Evolutionary conservation across 2,113 vertebrate species (phyloP).

Genomic region (Centropristis striata): DNA sequence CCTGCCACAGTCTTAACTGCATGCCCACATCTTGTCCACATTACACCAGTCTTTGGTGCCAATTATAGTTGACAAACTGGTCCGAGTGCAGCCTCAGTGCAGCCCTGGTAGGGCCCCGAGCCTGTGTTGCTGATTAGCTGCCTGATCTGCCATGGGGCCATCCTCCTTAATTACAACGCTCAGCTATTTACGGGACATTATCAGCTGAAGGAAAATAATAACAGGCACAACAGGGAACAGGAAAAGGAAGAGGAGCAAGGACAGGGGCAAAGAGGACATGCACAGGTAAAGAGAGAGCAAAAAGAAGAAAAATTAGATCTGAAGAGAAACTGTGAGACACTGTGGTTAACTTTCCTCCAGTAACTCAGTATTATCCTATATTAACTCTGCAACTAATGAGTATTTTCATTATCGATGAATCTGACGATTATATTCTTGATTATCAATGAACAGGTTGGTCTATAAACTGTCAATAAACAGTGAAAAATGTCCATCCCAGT

Average conservation of each 20-base stretch:
- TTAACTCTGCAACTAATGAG: not conserved
- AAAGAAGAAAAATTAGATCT: not conserved
- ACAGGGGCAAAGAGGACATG: slow-evolving; percentile 20
- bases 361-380: not conserved
- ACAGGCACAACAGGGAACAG: slow-evolving; percentile 5
- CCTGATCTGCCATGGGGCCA: slow-evolving; percentile 65
- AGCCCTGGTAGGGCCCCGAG: slow-evolving; percentile 29
- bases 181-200: slow-evolving; percentile 59
- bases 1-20: slow-evolving; percentile 54
- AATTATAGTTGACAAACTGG: slow-evolving; percentile 75
- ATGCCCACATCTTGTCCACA: slow-evolving; percentile 75
- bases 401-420: too few relatives aligned
- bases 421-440: too few relatives aligned
- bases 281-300: not conserved
- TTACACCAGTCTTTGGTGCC: slow-evolving; percentile 68
- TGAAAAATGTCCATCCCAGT: not conserved
- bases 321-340: not conserved
- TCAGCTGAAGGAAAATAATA: slow-evolving; percentile 61
- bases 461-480: too few relatives aligned
- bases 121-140: slow-evolving; percentile 72
- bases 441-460: too few relatives aligned
- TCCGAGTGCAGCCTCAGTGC: slow-evolving; percentile 41
- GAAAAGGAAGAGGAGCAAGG: not conserved
- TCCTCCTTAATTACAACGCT: slow-evolving; percentile 69
- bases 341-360: not conserved